Evolutionary conservation across 2,113 vertebrate species (phyloP).

Genomic region (Oreochromis spilurus): DNA sequence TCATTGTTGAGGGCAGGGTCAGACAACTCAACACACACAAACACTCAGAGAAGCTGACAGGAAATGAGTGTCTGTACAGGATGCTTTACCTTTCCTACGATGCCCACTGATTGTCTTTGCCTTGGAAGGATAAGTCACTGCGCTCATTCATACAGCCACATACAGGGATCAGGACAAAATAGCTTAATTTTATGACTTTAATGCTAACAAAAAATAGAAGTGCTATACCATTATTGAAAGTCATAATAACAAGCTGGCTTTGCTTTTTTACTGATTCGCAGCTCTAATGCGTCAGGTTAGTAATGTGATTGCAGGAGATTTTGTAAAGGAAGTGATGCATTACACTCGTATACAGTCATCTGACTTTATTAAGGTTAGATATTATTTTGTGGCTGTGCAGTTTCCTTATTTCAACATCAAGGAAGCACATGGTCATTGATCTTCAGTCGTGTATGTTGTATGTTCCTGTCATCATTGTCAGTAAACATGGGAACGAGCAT

Average conservation of each 20-base stretch:
- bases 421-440: not conserved
- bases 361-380: not conserved
- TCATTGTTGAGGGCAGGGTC: not conserved
- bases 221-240: not conserved
- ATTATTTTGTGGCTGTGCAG: not conserved
- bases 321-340: not conserved
- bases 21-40: slow-evolving; percentile 9
- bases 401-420: not conserved
- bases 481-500: not conserved
- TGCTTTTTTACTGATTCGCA: not conserved
- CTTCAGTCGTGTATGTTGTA: not conserved
- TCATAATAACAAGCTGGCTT: not conserved
- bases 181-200: not conserved
- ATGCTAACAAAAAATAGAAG: not conserved
- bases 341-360: not conserved
- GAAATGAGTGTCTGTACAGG: slow-evolving; percentile 62
- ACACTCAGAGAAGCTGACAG: slow-evolving; percentile 21
- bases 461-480: slow-evolving; percentile 1
- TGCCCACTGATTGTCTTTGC: not conserved
- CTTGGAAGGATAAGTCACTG: not conserved
- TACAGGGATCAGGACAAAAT: not conserved
- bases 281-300: not conserved
- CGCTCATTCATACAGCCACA: not conserved
- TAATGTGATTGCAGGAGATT: not conserved
- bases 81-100: slow-evolving; percentile 17